Evolutionary conservation across 1,140 invertebrate genomes (phyloP).

Genomic region (Semibalanus balanoides): DNA sequence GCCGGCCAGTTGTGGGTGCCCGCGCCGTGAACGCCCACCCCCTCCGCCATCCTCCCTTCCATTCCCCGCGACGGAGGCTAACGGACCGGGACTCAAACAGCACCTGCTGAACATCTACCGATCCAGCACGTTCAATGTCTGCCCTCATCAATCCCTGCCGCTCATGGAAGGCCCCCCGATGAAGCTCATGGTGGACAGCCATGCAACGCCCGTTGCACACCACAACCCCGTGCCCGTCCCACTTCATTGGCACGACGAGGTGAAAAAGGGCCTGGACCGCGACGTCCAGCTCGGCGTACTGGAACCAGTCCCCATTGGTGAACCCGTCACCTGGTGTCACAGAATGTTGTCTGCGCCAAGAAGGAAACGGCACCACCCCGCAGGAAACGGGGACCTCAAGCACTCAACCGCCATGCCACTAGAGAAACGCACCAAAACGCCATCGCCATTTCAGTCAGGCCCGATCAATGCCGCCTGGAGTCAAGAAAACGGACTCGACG

Average conservation of each 20-base stretch:
- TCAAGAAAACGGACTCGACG: not conserved
- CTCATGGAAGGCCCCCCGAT: not conserved
- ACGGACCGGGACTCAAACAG: not conserved
- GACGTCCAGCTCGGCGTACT: not conserved
- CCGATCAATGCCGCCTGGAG: not conserved
- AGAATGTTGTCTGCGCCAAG: conserved; percentile 1
- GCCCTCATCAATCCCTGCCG: not conserved
- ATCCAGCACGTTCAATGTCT: conserved; percentile 4
- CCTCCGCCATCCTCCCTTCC: not conserved
- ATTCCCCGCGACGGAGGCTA: not conserved
- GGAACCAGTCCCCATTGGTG: not conserved
- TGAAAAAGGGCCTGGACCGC: not conserved
- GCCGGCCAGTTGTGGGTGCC: not conserved
- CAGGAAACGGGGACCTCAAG: not conserved
- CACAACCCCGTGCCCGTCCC: not conserved
- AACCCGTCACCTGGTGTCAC: conserved; percentile 8
- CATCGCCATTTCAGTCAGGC: conserved; percentile 7
- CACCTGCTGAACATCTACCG: not conserved
- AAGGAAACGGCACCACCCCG: conserved; percentile 1
- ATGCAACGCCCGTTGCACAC: not conserved
- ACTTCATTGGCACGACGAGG: not conserved
- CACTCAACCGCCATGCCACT: not conserved
- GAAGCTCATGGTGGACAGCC: not conserved
- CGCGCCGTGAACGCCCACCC: not conserved
- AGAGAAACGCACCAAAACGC: conserved; percentile 9